Base-by-base conservation (phyloP, 2,113 vertebrate species). In the Clupea harengus region DNA sequence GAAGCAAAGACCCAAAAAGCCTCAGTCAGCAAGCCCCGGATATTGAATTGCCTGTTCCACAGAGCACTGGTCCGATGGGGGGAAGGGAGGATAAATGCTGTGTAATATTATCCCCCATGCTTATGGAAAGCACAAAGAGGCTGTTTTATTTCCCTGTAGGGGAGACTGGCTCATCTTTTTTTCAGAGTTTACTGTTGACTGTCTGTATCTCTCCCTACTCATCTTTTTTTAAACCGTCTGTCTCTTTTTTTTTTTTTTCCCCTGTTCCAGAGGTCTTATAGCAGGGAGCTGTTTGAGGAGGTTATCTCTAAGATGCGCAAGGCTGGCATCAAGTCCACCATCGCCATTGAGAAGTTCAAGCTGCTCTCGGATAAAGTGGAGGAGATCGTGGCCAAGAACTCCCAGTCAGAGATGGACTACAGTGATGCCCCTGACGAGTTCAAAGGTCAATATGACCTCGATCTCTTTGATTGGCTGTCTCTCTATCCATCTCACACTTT, bases 281-380 rank as follows among this genome's bases (percentile, higher is more conserved):
- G 98, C 92, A 97, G 98, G 82, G 98, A 99, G 86, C 94, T 99
- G 67, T 99, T 99, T 88, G 98, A 99, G 83, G 98, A 99, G 89
- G 98, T 99, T 0, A 99, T 99, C 91, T 99, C 96, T 2, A 99
- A 99, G 94, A 98, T 99, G 98, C 97, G 95, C 82, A 99, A 99
- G 91, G 98, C 98, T 47, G 98, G 98, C 54, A 99, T 99, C 91
- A 99, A 99, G 81, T 99, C 98, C 22, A 99, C 97, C 2, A 99
- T 99, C 84, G 98, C 98, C 39, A 99, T 99, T 89, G 98, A 99
- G 91, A 99, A 99, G 93, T 99, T 99, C 91, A 99, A 98, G 90
- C 97, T 99, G 88, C 95, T 99, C 45, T 97, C 95, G 0, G 98
- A 99, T 90, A 99, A 98, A 50, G 98, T 99, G 85, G 98, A 99